Conservation (phyloP, 2,888 invertebrate species). For the Syrista parreyssii region DNA sequence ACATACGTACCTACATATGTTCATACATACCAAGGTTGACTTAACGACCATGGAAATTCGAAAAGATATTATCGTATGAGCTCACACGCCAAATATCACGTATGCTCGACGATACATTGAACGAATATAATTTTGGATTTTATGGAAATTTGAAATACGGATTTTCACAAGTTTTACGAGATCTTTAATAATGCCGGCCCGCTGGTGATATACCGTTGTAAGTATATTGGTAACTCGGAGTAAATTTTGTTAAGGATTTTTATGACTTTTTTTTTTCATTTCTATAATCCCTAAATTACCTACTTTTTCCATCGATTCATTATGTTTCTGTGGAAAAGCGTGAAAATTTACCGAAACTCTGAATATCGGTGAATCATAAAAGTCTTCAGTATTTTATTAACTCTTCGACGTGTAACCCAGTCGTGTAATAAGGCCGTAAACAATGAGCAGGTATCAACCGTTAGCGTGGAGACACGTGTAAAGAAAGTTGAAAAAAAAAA, state of each 20-base stretch:
- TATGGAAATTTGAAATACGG: neutral
- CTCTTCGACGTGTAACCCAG: neutral
- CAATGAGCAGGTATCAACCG: neutral
- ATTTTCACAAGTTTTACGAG: neutral
- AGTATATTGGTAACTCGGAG: neutral
- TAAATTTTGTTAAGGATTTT: neutral
- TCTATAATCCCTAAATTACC: neutral
- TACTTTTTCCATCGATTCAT: neutral
- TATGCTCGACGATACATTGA: neutral
- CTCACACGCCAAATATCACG: neutral
- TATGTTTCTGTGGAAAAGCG: neutral
- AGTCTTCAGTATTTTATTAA: conserved; percentile 10
- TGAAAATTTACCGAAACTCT: neutral
- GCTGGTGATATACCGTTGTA: neutral
- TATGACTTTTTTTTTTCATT: neutral
- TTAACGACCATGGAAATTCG: neutral
- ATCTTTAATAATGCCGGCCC: neutral
- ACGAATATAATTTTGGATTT: neutral
- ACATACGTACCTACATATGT: neutral
- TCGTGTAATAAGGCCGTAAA: neutral
- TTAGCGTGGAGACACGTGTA: neutral
- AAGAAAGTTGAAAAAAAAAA: neutral
- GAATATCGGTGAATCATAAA: neutral
- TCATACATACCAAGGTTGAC: neutral
- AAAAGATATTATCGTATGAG: neutral